A percentile compares a stretch with the other conserved stretches of the same genome.
Conservation (phyloP, 2,113 vertebrate species). For the Myotis davidii region DNA sequence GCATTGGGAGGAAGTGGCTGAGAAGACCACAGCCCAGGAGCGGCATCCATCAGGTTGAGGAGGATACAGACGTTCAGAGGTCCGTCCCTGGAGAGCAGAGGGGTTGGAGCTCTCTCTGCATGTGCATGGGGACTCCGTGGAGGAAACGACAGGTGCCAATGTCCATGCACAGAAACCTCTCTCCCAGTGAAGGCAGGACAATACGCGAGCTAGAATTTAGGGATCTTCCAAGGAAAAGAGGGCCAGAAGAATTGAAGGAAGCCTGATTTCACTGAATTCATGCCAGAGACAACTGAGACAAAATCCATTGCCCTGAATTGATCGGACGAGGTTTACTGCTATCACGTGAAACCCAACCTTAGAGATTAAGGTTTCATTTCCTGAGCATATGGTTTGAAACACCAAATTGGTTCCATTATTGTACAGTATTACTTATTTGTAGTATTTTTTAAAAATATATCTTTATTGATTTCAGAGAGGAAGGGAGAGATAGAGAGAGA, state of each 20-base stretch:
- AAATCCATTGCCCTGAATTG: background rate
- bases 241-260: background rate
- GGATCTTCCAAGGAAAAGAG: background rate
- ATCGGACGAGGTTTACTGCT: background rate
- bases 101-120: accelerated
- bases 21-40: background rate
- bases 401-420: background rate
- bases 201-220: background rate
- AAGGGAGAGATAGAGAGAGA: no score
- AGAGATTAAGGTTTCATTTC: background rate
- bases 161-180: background rate
- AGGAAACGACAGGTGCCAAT: background rate
- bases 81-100: background rate
- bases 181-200: background rate
- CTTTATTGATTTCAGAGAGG: no score
- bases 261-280: background rate
- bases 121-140: background rate
- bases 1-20: background rate
- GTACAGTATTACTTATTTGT: background rate
- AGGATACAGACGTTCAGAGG: background rate
- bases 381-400: background rate
- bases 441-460: background rate
- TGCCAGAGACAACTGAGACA: background rate
- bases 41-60: background rate
- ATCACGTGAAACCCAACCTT: background rate